These are phyloP conservation scores for Sycophila sp. DNA, from an alignment of 1,140 invertebrate genomes.

Conservation along the genomic window DNA sequence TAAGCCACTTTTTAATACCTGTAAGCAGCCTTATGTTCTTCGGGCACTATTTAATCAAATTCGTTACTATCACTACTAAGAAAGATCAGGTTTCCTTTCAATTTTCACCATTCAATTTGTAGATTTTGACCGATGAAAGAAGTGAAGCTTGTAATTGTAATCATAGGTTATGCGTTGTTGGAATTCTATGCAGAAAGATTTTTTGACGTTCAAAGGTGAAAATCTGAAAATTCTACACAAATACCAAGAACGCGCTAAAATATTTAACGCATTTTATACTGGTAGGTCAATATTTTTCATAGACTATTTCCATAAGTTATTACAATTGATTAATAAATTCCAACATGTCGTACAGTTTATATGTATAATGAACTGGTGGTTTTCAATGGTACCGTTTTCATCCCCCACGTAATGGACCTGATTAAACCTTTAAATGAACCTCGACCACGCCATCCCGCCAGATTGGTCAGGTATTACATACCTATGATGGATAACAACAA, in stretches of 20 bases:
- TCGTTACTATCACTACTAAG: too few species aligned
- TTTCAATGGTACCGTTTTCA: background rate
- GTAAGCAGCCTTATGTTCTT: too few species aligned
- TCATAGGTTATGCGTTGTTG: too few species aligned
- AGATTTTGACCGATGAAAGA: too few species aligned
- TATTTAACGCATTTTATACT: background rate
- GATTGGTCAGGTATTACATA: background rate
- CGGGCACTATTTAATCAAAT: too few species aligned
- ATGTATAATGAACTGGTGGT: background rate
- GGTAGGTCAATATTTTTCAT: background rate
- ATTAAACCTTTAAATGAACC: slow-evolving; percentile 3
- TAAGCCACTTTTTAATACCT: too few species aligned
- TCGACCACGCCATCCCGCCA: background rate
- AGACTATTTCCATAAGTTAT: background rate
- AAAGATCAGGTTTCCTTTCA: too few species aligned
- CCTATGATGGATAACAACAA: background rate
- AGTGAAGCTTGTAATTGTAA: too few species aligned
- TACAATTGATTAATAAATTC: background rate
- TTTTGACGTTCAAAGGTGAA: background rate
- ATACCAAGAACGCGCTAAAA: background rate
- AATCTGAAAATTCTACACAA: background rate
- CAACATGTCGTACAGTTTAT: background rate
- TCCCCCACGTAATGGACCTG: background rate
- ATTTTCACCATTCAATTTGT: too few species aligned
- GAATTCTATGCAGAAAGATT: too few species aligned